These are phyloP conservation scores for Ciconia boyciana DNA, from an alignment of 2,113 vertebrate genomes.

Conservation along the genomic window DNA sequence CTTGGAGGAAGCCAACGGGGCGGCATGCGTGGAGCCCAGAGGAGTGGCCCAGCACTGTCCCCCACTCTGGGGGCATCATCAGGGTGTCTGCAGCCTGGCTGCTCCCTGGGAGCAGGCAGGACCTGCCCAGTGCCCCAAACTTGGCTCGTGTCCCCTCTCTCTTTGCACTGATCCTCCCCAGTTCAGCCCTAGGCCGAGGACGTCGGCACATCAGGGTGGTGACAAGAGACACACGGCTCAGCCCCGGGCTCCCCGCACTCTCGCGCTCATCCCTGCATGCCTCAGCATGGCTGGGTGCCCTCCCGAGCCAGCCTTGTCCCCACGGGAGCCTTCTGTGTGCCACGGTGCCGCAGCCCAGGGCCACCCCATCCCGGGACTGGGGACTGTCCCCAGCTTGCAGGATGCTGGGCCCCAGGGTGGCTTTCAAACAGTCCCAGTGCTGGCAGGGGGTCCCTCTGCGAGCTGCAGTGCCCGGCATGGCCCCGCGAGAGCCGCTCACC, in stretches of 20 bases:
- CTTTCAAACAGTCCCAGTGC: neutral
- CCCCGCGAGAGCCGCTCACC: fast-evolving
- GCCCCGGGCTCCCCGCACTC: neutral
- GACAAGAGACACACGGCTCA: neutral
- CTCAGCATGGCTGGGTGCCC: fast-evolving
- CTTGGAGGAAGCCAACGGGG: neutral
- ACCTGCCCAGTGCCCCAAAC: fast-evolving
- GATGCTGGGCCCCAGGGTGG: neutral
- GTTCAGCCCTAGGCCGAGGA: neutral
- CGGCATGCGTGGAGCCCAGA: fast-evolving
- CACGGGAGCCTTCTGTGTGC: fast-evolving
- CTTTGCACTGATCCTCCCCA: neutral
- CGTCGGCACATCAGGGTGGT: neutral
- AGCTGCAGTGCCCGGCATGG: neutral
- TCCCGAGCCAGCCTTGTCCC: fast-evolving
- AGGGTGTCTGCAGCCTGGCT: neutral
- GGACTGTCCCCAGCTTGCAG: fast-evolving
- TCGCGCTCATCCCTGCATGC: fast-evolving
- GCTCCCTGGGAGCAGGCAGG: neutral
- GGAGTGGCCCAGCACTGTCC: neutral
- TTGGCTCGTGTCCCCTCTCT: neutral
- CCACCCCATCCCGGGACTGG: fast-evolving
- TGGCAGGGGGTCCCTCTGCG: neutral
- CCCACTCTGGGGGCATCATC: neutral
- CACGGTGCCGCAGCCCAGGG: fast-evolving